These are phyloP conservation scores for Dyspetes luteomarginatus DNA, from an alignment of 2,888 invertebrate genomes.

Conservation along the genomic window DNA sequence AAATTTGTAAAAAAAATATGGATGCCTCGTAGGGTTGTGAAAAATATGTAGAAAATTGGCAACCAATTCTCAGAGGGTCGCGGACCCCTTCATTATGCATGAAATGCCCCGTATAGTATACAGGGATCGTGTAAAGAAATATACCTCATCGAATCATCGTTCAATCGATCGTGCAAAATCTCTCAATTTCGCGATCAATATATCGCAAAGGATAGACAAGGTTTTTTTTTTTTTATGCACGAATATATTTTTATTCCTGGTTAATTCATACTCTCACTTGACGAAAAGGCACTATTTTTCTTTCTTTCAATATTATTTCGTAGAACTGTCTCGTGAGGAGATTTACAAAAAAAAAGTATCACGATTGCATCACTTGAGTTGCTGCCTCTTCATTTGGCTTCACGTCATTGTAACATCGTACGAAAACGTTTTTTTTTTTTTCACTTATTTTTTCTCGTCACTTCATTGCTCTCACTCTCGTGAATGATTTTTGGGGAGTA, in stretches of 20 bases:
- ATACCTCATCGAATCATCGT: constrained; percentile 16
- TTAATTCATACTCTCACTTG: not conserved
- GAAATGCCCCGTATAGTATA: too few species aligned
- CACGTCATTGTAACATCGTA: constrained; percentile 6
- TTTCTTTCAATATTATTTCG: not conserved
- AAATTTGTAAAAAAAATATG: too few species aligned
- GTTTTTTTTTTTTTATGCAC: too few species aligned
- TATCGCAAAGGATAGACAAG: too few species aligned
- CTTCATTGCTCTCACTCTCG: constrained; percentile 12
- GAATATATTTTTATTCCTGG: constrained; percentile 13
- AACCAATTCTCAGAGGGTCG: too few species aligned
- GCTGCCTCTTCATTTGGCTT: constrained; percentile 24
- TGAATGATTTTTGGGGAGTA: not conserved
- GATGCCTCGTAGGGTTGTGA: too few species aligned
- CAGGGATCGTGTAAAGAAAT: too few species aligned
- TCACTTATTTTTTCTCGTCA: too few species aligned
- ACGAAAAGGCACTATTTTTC: constrained; percentile 9
- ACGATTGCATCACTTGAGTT: constrained; percentile 42
- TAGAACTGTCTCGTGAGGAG: not conserved
- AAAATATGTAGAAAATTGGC: too few species aligned
- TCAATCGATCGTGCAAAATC: constrained; percentile 5
- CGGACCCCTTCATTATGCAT: too few species aligned
- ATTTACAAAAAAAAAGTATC: too few species aligned
- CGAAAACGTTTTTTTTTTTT: not conserved
- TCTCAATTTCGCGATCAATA: constrained; percentile 13